These are phyloP conservation scores for Porites lobata DNA, from an alignment of 92 coral and sea anemone species.

Conservation along the genomic window DNA sequence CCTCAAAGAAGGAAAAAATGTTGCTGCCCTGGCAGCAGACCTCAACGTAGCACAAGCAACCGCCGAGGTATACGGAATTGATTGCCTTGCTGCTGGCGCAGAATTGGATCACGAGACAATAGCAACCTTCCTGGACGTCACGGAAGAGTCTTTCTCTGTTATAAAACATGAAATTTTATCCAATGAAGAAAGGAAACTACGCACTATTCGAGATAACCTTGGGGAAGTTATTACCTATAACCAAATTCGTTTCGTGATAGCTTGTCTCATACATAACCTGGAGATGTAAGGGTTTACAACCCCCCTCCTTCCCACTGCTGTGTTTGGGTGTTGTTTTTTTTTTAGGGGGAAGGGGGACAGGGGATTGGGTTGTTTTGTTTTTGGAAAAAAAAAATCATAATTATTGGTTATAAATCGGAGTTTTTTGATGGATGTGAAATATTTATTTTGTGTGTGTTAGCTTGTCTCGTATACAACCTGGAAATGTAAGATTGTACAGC, in stretches of 20 bases:
- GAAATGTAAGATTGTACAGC: too few relatives aligned
- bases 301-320: neutral
- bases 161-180: neutral
- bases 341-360: neutral
- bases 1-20: neutral
- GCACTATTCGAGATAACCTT: neutral
- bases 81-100: neutral
- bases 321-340: neutral
- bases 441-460: too few relatives aligned
- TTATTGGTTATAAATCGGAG: neutral
- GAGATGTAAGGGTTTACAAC: neutral
- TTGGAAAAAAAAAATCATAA: neutral
- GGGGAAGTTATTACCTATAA: neutral
- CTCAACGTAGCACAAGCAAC: neutral
- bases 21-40: neutral
- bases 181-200: neutral
- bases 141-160: neutral
- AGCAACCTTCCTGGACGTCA: neutral
- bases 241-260: constrained; percentile 8
- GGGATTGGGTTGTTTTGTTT: neutral
- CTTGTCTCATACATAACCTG: constrained; percentile 1
- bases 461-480: too few relatives aligned
- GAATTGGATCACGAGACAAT: neutral
- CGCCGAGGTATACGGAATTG: neutral
- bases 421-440: too few relatives aligned